Conservation (phyloP, 2,113 vertebrate species). For the Scolopax mira region DNA sequence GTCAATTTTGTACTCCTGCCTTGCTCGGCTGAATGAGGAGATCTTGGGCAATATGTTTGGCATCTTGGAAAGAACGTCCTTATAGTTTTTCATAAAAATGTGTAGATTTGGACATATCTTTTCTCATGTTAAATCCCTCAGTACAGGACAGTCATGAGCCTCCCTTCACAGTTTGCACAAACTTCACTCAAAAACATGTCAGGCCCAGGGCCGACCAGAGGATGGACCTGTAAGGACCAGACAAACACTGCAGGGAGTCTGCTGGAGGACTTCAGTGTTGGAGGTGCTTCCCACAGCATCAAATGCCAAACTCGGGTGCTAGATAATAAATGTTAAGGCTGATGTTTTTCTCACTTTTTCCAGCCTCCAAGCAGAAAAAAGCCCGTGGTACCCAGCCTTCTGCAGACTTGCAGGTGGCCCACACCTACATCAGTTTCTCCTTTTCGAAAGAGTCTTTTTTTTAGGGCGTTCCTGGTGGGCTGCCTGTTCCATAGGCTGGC, state of each 20-base stretch:
- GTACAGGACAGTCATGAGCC: not conserved
- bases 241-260: not conserved
- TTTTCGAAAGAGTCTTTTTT: not conserved
- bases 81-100: not conserved
- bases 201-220: not conserved
- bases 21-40: not conserved
- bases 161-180: not conserved
- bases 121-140: not conserved
- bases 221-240: not conserved
- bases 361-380: not conserved
- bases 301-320: not conserved
- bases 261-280: not conserved
- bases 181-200: not conserved
- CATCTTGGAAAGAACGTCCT: not conserved
- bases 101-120: not conserved
- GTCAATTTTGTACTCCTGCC: accelerated
- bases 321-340: not conserved
- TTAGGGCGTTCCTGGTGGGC: accelerated
- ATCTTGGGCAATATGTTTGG: accelerated
- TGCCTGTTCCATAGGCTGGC: not conserved
- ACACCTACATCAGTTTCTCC: accelerated
- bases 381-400: not conserved
- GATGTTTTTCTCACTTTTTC: not conserved
- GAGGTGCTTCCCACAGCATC: not conserved
- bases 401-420: not conserved